A percentile compares a stretch with the other conserved stretches of the same genome.
phyloP scores from a whole-genome alignment of 2,888 invertebrate genomes.

The Himalopsyche japonica region DNA sequence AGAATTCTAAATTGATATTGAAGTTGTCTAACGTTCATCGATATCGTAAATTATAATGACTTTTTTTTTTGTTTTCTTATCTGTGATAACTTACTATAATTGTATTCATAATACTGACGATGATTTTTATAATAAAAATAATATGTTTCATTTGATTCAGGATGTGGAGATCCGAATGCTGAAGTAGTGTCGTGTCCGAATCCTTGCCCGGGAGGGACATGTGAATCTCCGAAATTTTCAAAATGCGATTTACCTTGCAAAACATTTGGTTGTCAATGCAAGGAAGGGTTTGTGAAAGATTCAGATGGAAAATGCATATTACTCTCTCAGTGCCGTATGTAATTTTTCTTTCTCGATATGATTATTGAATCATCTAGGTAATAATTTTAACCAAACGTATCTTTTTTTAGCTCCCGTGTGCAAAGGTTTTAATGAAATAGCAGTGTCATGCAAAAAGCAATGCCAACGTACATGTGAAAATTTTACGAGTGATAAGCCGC shows the following conservation, averaged over 20 bases:
- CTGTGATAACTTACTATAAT: no score
- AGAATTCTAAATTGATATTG: no score
- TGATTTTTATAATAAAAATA: no score
- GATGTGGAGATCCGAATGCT: conserved; percentile 16
- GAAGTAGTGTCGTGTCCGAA: conserved; percentile 22
- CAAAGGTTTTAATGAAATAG: conserved; percentile 1
- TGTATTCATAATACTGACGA: no score
- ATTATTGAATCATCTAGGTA: no score
- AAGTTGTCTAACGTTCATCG: no score
- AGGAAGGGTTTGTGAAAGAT: conserved; percentile 19
- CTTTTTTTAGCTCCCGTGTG: not conserved
- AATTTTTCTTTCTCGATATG: no score
- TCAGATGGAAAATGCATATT: conserved; percentile 5
- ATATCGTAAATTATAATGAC: no score
- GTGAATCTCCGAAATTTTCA: conserved; percentile 4
- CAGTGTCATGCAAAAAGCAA: conserved; percentile 8
- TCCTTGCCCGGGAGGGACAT: conserved; percentile 24
- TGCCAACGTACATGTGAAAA: conserved; percentile 18
- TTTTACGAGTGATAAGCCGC: not conserved
- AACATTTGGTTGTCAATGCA: conserved; percentile 23
- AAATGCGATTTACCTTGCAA: not conserved
- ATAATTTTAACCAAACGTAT: no score
- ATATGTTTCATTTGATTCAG: no score
- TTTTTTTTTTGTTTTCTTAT: no score
- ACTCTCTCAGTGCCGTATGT: conserved; percentile 7